Base-by-base conservation (phyloP, 2,797 vertebrate genomes). In the Babyrousa celebensis region DNA sequence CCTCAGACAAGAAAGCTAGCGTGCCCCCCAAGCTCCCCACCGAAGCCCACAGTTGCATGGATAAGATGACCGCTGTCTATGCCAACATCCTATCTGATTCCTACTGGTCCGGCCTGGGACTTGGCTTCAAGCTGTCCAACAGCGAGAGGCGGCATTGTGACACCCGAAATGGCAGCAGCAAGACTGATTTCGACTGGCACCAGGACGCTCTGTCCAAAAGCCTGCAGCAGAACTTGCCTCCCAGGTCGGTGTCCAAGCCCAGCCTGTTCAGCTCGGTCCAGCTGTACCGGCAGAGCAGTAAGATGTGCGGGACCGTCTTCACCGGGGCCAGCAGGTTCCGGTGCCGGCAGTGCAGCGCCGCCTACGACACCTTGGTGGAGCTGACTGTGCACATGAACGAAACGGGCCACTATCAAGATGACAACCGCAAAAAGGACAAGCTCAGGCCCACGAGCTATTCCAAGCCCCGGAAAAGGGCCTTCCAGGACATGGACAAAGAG, bases 231-330 rank as follows among this genome's bases (percentile, higher is more conserved):
- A 99, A 99, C 43, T 96, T 99, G 79, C 99, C 99, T 63, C 99
- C 99, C 16, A 99, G 99, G 91, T 99, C 99, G 0, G 74, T 99
- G 62, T 99, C 99, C 0, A 99, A 99, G 98, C 99, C 99, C 95
- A 99, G 99, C 98, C 99, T 99, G 68, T 99, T 99, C 98, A 99
- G 99, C 98, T 99, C 99, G 0, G 99, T 99, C 75, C 99, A 99
- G 98, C 98, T 99, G 74, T 99, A 99, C 98, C 98, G 99, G 40
- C 99, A 99, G 98, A 99, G 99, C 98, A 99, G 99, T 97, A 99
- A 99, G 98, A 98, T 99, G 85, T 99, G 99, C 0, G 99, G 99
- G 25, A 98, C 99, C 0, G 99, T 99, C 89, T 99, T 99, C 98
- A 99, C 99, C 0, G 99, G 99, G 0, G 99, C 99, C 90, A 99